Conservation (phyloP, 2,113 vertebrate genomes). For the Catharus fuscescens region DNA sequence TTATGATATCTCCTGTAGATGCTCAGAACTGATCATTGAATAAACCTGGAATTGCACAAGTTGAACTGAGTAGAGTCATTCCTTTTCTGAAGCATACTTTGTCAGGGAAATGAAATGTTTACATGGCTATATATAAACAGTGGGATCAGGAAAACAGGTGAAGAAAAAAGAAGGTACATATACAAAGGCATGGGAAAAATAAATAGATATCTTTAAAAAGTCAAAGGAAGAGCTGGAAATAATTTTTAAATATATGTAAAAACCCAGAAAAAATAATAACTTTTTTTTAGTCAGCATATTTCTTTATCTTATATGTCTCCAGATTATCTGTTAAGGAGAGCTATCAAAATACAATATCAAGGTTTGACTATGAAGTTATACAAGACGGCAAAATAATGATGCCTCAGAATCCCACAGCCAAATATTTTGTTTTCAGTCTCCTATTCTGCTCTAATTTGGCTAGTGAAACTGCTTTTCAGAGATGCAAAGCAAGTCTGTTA, state of each 20-base stretch:
- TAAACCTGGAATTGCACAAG: background rate
- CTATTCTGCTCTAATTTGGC: background rate
- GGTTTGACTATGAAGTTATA: background rate
- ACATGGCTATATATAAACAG: background rate
- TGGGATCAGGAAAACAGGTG: background rate
- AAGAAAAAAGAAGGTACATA: background rate
- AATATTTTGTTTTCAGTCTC: background rate
- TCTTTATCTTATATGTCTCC: background rate
- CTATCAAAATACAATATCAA: background rate
- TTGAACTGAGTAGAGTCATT: background rate
- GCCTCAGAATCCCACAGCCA: background rate
- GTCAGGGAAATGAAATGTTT: background rate
- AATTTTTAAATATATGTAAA: fast-evolving
- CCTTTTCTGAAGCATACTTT: background rate
- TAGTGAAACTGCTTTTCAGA: background rate
- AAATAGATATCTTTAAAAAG: background rate
- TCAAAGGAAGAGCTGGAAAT: background rate
- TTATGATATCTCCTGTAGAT: background rate
- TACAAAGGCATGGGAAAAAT: background rate
- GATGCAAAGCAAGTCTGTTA: background rate
- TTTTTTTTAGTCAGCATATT: background rate
- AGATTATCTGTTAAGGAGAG: background rate
- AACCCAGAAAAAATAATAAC: background rate
- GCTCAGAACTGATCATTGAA: background rate
- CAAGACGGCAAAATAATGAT: background rate